Percentiles rank a stretch among this genome's conserved stretches.
phyloP scores from a whole-genome alignment of 2,113 vertebrate species.

The Castor canadensis region DNA sequence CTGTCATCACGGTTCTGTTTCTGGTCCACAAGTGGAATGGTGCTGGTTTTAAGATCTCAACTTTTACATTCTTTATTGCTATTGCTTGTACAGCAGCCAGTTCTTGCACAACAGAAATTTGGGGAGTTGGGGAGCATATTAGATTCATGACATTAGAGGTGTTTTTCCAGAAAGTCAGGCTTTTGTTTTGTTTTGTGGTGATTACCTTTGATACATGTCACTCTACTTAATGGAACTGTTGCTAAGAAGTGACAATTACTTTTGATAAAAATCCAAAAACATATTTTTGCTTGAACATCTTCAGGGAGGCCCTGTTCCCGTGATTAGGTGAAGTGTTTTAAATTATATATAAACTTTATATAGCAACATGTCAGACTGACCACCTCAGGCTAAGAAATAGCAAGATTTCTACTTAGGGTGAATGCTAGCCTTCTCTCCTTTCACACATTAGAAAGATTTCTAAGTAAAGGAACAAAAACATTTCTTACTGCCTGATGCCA shows the following conservation, averaged over 20 bases:
- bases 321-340: slow-evolving; percentile 71
- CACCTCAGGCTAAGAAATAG: slow-evolving; percentile 43
- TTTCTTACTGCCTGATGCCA: too few species aligned
- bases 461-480: slow-evolving; percentile 43
- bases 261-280: slow-evolving; percentile 71
- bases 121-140: not conserved
- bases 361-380: slow-evolving; percentile 21
- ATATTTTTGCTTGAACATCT: slow-evolving; percentile 69
- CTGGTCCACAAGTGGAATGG: not conserved
- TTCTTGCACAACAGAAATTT: not conserved
- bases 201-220: not conserved
- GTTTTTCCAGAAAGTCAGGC: not conserved
- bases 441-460: not conserved
- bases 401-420: not conserved
- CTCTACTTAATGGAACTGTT: slow-evolving; percentile 63
- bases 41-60: not conserved
- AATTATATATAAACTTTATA: slow-evolving; percentile 53
- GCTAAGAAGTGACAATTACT: slow-evolving; percentile 69
- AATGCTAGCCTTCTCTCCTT: not conserved
- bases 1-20: not conserved
- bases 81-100: not conserved
- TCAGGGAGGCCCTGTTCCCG: slow-evolving; percentile 70
- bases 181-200: not conserved
- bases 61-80: not conserved
- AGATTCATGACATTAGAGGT: not conserved